Evolutionary conservation across 1,140 invertebrate species (phyloP).

Genomic region (Eupeodes corollae): DNA sequence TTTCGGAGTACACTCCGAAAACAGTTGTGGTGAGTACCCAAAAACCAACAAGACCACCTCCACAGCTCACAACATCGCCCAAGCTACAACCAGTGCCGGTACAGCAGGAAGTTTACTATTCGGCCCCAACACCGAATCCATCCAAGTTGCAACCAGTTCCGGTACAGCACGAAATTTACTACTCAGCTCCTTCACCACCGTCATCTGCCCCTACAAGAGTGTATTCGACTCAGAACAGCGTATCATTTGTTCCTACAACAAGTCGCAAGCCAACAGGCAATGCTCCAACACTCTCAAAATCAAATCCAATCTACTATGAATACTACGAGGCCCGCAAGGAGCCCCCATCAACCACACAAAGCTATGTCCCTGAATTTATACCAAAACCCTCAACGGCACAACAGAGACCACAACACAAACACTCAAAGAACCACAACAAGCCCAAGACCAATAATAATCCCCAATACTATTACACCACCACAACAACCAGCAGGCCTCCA

Average conservation of each 20-base stretch:
- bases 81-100: slow-evolving; percentile 1
- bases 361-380: slow-evolving; percentile 5
- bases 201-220: background rate
- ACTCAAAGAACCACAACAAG: slow-evolving; percentile 11
- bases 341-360: slow-evolving; percentile 15
- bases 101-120: background rate
- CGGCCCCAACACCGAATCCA: slow-evolving; percentile 1
- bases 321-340: slow-evolving; percentile 34
- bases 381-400: slow-evolving; percentile 6
- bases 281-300: slow-evolving; percentile 17
- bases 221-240: slow-evolving; percentile 2
- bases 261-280: slow-evolving; percentile 8
- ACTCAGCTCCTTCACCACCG: slow-evolving; percentile 1
- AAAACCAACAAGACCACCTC: slow-evolving; percentile 4
- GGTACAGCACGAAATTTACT: background rate
- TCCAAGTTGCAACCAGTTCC: slow-evolving; percentile 2
- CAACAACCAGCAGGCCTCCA: background rate
- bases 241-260: slow-evolving; percentile 17
- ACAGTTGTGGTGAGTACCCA: slow-evolving; percentile 1
- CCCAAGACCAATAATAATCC: slow-evolving; percentile 8
- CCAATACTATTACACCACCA: background rate
- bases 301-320: slow-evolving; percentile 36
- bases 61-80: slow-evolving; percentile 2
- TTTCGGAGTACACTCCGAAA: slow-evolving; percentile 9
- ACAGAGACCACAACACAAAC: slow-evolving; percentile 7